Evolutionary conservation across 1,140 invertebrate genomes (phyloP).

Genomic region (Brachionus rubens): DNA sequence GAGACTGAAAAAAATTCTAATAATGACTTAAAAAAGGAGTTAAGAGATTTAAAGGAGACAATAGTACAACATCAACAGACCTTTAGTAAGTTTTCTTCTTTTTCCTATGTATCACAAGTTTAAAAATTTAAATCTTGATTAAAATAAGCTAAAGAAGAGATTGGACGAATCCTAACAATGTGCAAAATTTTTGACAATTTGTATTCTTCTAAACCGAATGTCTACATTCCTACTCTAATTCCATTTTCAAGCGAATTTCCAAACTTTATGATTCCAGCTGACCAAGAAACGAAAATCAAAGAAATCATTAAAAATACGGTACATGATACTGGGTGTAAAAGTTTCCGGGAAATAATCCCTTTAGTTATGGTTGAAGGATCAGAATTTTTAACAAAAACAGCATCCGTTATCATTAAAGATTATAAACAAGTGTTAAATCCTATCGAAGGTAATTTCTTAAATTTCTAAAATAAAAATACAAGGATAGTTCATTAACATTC

Average conservation of each 20-base stretch:
- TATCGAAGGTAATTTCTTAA: too few relatives aligned
- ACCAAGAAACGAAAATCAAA: background rate
- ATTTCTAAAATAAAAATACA: too few relatives aligned
- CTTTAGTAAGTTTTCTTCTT: background rate
- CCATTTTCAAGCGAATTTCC: background rate
- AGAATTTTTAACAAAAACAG: too few relatives aligned
- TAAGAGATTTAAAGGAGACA: background rate
- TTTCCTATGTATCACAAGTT: background rate
- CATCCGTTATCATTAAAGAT: too few relatives aligned
- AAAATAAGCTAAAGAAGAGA: background rate
- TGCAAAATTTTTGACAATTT: slow-evolving; percentile 1
- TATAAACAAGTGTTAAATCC: too few relatives aligned
- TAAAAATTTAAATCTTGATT: background rate
- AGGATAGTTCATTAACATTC: too few relatives aligned
- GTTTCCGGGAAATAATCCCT: background rate
- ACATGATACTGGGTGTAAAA: background rate
- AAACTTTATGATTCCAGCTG: background rate
- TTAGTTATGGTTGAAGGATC: too few relatives aligned
- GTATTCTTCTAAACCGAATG: background rate
- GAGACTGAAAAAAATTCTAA: background rate
- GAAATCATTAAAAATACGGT: background rate
- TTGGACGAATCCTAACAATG: background rate
- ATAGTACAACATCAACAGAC: background rate
- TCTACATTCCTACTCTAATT: background rate
- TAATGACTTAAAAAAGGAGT: background rate